Evolutionary conservation across 2,797 vertebrate species (phyloP).

Genomic region (Chrosomus eos): DNA sequence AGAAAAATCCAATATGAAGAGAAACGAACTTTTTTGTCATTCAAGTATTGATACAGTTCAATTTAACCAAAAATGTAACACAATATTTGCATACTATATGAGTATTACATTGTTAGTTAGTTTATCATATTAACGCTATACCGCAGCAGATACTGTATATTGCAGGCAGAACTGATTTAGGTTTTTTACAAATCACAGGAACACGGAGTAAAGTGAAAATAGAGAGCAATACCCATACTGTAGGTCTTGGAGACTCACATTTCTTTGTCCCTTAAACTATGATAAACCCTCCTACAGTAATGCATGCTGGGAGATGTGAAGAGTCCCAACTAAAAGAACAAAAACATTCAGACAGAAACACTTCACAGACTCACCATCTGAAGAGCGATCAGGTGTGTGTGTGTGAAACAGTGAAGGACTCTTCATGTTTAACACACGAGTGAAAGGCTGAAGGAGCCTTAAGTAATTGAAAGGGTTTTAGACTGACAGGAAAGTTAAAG

Average conservation of each 20-base stretch:
- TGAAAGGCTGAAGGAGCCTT: background rate
- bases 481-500: conserved; percentile 11
- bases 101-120: no score
- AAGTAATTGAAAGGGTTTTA: conserved; percentile 9
- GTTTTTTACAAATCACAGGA: background rate
- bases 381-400: conserved; percentile 19
- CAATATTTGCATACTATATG: background rate
- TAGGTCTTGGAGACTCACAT: background rate
- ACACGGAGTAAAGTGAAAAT: background rate
- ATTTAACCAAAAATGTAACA: background rate
- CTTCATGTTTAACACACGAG: background rate
- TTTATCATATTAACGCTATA: background rate
- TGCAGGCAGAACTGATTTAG: background rate
- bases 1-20: background rate
- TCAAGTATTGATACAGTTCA: background rate
- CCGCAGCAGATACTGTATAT: background rate
- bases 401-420: conserved; percentile 9
- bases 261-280: background rate
- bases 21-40: background rate
- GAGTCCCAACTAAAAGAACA: conserved; percentile 19
- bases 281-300: background rate
- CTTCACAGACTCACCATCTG: conserved; percentile 13
- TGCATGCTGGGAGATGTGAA: conserved; percentile 24
- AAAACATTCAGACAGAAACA: conserved; percentile 25
- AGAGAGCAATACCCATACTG: background rate